Percentiles rank a stretch among this genome's conserved stretches.
Conservation (phyloP, 2,888 invertebrate species). For the Leptopterna dolabrata region DNA sequence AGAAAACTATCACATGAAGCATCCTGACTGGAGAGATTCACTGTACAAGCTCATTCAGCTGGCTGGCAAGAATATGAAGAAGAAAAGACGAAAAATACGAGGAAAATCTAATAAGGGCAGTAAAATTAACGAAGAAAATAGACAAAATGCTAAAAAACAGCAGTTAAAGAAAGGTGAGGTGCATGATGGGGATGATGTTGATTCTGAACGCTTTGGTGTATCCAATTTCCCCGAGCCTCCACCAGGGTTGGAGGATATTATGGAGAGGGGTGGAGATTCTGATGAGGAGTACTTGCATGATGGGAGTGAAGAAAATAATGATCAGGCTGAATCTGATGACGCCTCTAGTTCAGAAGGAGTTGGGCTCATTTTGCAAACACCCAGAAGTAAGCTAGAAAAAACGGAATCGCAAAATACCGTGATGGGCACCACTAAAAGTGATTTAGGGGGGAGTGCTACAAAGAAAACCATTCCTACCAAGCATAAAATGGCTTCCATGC, state of each 20-base stretch:
- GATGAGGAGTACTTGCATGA: not conserved
- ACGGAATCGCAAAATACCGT: not conserved
- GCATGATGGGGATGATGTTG: not conserved
- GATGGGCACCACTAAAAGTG: not conserved
- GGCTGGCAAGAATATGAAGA: slow-evolving; percentile 51
- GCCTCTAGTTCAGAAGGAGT: not conserved
- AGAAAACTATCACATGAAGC: slow-evolving; percentile 56
- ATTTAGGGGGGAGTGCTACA: not conserved
- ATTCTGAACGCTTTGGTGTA: slow-evolving; percentile 24
- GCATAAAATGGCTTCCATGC: not conserved
- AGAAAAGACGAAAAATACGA: slow-evolving; percentile 35
- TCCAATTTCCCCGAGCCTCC: slow-evolving; percentile 42
- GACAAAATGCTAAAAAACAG: not conserved
- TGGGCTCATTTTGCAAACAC: not conserved
- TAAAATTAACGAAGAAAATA: slow-evolving; percentile 29
- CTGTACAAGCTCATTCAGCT: slow-evolving; percentile 54
- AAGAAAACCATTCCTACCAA: not conserved
- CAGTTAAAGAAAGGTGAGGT: not conserved
- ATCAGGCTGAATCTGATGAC: not conserved
- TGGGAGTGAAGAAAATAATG: not conserved
- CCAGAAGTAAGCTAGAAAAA: not conserved
- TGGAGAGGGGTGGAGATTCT: not conserved
- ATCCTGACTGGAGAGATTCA: slow-evolving; percentile 58
- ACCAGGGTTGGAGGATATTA: not conserved
- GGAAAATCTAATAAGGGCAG: slow-evolving; percentile 1